Conservation (phyloP, 2,797 vertebrate species). For the Phoebastria nigripes region DNA sequence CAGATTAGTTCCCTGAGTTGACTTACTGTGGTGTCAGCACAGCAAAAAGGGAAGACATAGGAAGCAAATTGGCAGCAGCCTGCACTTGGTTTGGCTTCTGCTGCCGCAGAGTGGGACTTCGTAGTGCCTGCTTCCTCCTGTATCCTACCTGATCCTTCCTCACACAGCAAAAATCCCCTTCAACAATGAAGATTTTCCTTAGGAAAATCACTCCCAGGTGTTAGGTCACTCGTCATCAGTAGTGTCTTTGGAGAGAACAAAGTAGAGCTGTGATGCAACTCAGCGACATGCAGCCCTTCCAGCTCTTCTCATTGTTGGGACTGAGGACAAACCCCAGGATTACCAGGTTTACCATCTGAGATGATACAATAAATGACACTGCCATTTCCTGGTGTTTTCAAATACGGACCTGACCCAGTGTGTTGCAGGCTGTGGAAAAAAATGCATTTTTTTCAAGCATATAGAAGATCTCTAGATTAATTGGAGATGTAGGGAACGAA, state of each 20-base stretch:
- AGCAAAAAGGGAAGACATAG: background rate
- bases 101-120: background rate
- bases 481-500: background rate
- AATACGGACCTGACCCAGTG: background rate
- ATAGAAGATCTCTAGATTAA: background rate
- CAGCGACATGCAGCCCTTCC: rapidly evolving
- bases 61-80: background rate
- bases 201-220: background rate
- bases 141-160: background rate
- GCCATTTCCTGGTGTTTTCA: background rate
- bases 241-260: background rate
- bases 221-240: background rate
- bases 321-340: background rate
- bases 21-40: background rate
- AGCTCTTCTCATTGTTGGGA: background rate
- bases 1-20: background rate
- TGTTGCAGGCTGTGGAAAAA: background rate
- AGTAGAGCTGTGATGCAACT: background rate
- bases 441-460: background rate
- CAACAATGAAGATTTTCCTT: background rate
- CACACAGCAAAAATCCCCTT: background rate
- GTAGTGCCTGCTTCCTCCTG: background rate
- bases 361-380: background rate
- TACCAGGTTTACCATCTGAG: background rate
- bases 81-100: background rate